Conservation (phyloP, 2,888 invertebrate genomes). For the Noctua fimbriata region DNA sequence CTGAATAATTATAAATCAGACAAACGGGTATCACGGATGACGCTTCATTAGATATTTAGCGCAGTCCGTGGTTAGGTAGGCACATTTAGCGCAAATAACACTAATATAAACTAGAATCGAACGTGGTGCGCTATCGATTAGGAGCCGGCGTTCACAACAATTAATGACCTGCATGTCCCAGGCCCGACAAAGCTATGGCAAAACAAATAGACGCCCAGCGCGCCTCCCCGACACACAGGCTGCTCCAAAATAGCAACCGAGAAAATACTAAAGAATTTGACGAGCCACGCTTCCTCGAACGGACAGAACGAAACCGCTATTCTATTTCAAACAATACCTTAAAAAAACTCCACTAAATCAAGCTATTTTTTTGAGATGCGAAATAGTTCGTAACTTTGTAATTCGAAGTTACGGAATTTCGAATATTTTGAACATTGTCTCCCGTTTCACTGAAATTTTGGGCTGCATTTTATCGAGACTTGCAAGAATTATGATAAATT, state of each 20-base stretch:
- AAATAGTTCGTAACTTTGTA: background rate
- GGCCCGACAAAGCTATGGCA: constrained; percentile 89
- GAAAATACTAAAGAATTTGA: constrained; percentile 50
- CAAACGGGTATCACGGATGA: constrained; percentile 50
- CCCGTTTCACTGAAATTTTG: background rate
- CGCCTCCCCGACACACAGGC: constrained; percentile 84
- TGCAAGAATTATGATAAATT: background rate
- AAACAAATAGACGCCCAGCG: constrained; percentile 89
- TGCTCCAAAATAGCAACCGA: constrained; percentile 70
- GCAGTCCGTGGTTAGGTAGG: constrained; percentile 70
- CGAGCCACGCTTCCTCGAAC: constrained; percentile 6
- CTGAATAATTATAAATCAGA: constrained; percentile 62
- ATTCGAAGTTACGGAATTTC: background rate
- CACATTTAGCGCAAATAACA: constrained; percentile 88
- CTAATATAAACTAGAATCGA: constrained; percentile 91
- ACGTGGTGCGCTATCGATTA: constrained; percentile 89
- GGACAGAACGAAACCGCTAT: background rate
- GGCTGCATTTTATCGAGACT: background rate
- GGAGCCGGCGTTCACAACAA: constrained; percentile 89
- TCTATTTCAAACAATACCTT: constrained; percentile 6
- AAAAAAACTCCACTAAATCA: constrained; percentile 12
- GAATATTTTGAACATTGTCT: background rate
- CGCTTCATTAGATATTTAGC: constrained; percentile 74
- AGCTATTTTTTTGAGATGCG: background rate
- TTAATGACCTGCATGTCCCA: constrained; percentile 90